Evolutionary conservation across 2,888 invertebrate species (phyloP).

Genomic region (Epiblema foenella): DNA sequence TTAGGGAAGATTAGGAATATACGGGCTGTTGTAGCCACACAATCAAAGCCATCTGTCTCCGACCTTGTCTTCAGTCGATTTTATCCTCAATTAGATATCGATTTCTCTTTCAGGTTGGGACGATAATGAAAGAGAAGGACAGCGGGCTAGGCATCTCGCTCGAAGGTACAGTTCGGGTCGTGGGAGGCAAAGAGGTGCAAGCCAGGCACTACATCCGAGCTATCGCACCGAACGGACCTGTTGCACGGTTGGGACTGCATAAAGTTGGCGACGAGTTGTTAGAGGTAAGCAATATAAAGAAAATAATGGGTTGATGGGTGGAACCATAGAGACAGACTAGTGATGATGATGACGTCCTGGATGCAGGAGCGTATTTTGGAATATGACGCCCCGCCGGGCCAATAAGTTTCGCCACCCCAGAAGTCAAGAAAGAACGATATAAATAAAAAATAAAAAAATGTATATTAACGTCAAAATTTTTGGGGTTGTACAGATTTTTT

Average conservation of each 20-base stretch:
- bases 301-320: neutral
- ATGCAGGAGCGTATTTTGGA: too few relatives aligned
- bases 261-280: constrained; percentile 95
- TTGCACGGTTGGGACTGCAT: constrained; percentile 90
- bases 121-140: constrained; percentile 91
- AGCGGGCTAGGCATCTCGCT: constrained; percentile 95
- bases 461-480: too few relatives aligned
- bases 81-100: neutral
- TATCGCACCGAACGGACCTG: constrained; percentile 94
- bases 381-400: too few relatives aligned
- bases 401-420: too few relatives aligned
- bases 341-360: too few relatives aligned
- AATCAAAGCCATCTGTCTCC: too few relatives aligned
- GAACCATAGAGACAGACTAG: neutral
- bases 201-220: constrained; percentile 97
- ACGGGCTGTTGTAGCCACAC: too few relatives aligned
- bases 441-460: too few relatives aligned
- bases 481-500: too few relatives aligned
- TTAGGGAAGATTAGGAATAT: too few relatives aligned
- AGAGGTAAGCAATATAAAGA: constrained; percentile 80
- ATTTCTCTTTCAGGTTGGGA: constrained; percentile 87
- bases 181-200: constrained; percentile 92
- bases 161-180: constrained; percentile 96
- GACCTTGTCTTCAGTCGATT: too few relatives aligned
- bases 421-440: too few relatives aligned